phyloP scores from a whole-genome alignment of 2,113 vertebrate species.

The Halcyon malimbica region DNA sequence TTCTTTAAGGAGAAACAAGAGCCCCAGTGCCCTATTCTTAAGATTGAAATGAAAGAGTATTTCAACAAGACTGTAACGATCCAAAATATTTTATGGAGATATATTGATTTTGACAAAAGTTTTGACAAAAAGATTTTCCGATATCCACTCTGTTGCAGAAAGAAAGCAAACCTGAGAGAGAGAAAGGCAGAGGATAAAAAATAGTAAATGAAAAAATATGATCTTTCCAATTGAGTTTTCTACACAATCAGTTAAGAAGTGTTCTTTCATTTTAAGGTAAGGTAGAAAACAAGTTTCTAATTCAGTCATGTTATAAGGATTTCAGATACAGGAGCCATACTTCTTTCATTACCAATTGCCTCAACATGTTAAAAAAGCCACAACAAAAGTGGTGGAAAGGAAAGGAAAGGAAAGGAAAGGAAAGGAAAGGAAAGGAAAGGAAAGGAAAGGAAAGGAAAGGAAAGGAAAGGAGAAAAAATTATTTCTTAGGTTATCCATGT shows the following conservation, averaged over 20 bases:
- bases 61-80: not conserved
- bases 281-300: not conserved
- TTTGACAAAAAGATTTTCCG: not conserved
- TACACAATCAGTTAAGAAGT: not conserved
- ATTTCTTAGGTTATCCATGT: not conserved
- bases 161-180: not conserved
- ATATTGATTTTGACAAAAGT: not conserved
- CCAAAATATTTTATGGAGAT: not conserved
- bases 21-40: fast-evolving
- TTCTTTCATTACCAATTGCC: not conserved
- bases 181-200: not conserved
- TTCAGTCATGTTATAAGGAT: not conserved
- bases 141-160: not conserved
- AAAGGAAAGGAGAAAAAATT: too few species aligned
- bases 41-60: not conserved
- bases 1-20: not conserved
- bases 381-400: not conserved
- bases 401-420: not conserved
- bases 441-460: not conserved
- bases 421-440: not conserved
- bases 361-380: not conserved
- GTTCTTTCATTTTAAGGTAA: not conserved
- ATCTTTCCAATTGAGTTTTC: not conserved
- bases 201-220: not conserved
- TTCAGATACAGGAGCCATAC: not conserved